A percentile compares a stretch with the other conserved stretches of the same genome.
These are phyloP conservation scores for Prunella fulvescens DNA, from an alignment of 2,113 vertebrate genomes.

Conservation along the genomic window DNA sequence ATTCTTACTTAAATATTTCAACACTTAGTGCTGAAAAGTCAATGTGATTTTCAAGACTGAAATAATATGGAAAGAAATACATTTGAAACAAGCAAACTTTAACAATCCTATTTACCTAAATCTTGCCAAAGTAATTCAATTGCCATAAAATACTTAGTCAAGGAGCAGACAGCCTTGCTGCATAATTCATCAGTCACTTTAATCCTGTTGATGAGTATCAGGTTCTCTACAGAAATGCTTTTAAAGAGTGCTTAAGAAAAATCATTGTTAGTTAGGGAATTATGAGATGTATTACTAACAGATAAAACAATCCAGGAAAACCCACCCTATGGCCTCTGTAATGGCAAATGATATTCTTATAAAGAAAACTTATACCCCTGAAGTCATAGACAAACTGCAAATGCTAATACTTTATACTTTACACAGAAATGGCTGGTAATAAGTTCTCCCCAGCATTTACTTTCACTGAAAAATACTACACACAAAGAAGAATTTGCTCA, in stretches of 20 bases:
- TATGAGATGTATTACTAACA: neutral
- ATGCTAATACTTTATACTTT: neutral
- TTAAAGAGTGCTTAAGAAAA: slow-evolving; percentile 49
- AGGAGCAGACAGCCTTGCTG: slow-evolving; percentile 38
- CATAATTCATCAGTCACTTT: slow-evolving; percentile 60
- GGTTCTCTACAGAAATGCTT: slow-evolving; percentile 29
- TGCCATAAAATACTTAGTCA: slow-evolving; percentile 37
- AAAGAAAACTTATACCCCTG: neutral
- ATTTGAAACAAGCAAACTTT: slow-evolving; percentile 19
- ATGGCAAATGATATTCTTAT: neutral
- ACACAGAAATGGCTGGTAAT: neutral
- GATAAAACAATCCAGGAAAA: slow-evolving; percentile 35
- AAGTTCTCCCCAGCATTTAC: neutral
- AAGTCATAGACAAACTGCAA: neutral
- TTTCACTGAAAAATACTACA: neutral
- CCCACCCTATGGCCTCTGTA: neutral
- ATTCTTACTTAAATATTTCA: slow-evolving; percentile 20
- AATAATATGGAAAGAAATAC: neutral
- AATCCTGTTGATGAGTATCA: slow-evolving; percentile 41
- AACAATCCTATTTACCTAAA: slow-evolving; percentile 22
- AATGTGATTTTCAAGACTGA: neutral
- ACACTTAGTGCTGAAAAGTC: neutral
- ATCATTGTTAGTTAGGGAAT: neutral
- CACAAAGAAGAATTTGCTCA: neutral
- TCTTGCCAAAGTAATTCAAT: slow-evolving; percentile 25